Percentiles rank a stretch among this genome's conserved stretches.
phyloP scores from a whole-genome alignment of 2,888 invertebrate species.

The Cheilosia vernalis region DNA sequence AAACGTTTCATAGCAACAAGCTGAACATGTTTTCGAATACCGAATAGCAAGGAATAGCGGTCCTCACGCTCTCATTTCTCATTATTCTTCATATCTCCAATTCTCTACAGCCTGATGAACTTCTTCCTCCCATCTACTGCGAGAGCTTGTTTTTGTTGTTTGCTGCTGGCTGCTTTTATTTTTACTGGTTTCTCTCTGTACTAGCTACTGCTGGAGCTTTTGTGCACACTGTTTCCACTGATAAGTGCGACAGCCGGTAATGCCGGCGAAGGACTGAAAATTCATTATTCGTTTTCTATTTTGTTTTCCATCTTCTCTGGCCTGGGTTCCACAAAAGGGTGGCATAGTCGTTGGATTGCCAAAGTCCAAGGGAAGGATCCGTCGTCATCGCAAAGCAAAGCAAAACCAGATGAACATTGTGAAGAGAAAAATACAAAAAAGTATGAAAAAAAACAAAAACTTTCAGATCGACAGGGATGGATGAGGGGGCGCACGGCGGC shows the following conservation, averaged over 20 bases:
- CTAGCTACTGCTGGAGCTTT: constrained; percentile 16
- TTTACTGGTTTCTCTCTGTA: background rate
- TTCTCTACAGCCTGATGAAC: constrained; percentile 25
- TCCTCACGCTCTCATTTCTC: constrained; percentile 36
- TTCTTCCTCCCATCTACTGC: constrained; percentile 20
- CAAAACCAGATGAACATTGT: constrained; percentile 57
- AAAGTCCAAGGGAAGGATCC: constrained; percentile 51
- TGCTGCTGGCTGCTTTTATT: background rate
- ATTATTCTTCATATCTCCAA: constrained; percentile 22
- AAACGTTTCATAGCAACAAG: constrained; percentile 58
- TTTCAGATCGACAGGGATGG: constrained; percentile 50
- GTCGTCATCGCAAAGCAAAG: constrained; percentile 17
- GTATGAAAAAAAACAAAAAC: constrained; percentile 35
- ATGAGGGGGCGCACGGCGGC: constrained; percentile 8
- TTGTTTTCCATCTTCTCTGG: constrained; percentile 22
- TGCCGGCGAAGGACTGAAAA: constrained; percentile 58
- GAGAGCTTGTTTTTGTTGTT: background rate
- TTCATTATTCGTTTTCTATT: constrained; percentile 55
- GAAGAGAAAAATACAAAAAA: constrained; percentile 46
- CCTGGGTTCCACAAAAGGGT: constrained; percentile 20
- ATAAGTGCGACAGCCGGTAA: constrained; percentile 62
- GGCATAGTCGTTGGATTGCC: constrained; percentile 38
- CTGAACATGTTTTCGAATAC: constrained; percentile 46
- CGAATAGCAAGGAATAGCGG: constrained; percentile 28
- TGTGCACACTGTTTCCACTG: constrained; percentile 34